Evolutionary conservation across 2,888 invertebrate genomes (phyloP), one percentile per base, ranked within the genome.

Genomic region (Allolobophora icterica): DNA sequence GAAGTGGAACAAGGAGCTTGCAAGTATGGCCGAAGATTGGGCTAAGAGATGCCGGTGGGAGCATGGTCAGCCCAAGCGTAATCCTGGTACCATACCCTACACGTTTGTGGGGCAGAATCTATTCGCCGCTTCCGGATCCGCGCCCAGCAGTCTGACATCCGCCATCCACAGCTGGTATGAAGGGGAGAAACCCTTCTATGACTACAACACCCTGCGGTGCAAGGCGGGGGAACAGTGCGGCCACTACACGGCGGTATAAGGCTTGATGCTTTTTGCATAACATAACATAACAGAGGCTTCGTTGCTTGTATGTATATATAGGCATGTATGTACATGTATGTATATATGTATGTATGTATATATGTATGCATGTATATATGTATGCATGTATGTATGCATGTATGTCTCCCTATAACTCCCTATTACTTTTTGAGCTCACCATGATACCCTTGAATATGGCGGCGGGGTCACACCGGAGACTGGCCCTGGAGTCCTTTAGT

Each of bases 171-270:
- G 5, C 13, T 90, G 90, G 90, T 45, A 58, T 15, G 34, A 71
- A n/a, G n/a, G n/a, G n/a, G 90, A 90, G 35, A 90, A 90, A 34
- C 11, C 52, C 6, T 58, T 71, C 83, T 33, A 71, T 8, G 52
- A 58, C 6, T 19, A 71, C 38, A 11, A 33, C n/a, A 89, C 89
- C 35, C 30, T 21, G 30, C 21, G 34, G n/a, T 91, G 91, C 38
- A 33, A 89, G 89, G n/a, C 52, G n/a, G 24, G 34, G 35, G 52
- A 91, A 38, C 58, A 34, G 52, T 91, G 91, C 71, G 89, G 89
- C 35, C 91, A 91, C 83, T 91, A 89, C 89, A 91, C 89, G 3
- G 89, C 89, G 89, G 91, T 91, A 89, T 34, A 19, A 42, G 42
- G 13, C 5, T 42, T 38, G 38, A 38, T 38, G 38, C 38, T 8